phyloP scores from a whole-genome alignment of 2,113 vertebrate species.

The Melozone crissalis region DNA sequence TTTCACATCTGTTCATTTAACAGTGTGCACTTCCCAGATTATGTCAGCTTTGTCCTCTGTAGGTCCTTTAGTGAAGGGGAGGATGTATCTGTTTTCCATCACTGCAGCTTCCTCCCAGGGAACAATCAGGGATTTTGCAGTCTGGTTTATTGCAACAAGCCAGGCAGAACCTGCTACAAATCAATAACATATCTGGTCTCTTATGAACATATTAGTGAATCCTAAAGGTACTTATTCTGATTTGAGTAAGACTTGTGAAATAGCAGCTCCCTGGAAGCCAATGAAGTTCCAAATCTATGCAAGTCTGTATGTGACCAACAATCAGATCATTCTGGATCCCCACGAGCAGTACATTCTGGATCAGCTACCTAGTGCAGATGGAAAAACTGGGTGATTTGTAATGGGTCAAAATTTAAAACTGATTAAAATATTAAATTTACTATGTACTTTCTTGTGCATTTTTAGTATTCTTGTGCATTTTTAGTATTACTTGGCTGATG shows the following conservation, averaged over 20 bases:
- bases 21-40: not conserved
- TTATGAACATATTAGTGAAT: not conserved
- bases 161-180: not conserved
- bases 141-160: not conserved
- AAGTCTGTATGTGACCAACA: not conserved
- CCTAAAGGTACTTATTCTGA: not conserved
- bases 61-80: not conserved
- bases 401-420: not conserved
- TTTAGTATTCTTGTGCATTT: not conserved
- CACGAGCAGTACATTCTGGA: accelerated
- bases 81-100: conserved; percentile 14
- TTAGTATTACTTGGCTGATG: not conserved
- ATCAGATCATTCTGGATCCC: not conserved
- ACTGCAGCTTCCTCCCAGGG: conserved; percentile 8
- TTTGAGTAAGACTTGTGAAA: not conserved
- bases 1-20: not conserved
- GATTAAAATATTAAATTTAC: not conserved
- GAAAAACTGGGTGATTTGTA: not conserved
- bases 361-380: not conserved
- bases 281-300: not conserved
- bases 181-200: not conserved
- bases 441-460: not conserved
- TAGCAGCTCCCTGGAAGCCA: not conserved
- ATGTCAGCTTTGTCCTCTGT: not conserved
- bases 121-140: not conserved